Conservation (phyloP, 92 coral and sea anemone genomes). For the Epizoanthus stellaris region DNA sequence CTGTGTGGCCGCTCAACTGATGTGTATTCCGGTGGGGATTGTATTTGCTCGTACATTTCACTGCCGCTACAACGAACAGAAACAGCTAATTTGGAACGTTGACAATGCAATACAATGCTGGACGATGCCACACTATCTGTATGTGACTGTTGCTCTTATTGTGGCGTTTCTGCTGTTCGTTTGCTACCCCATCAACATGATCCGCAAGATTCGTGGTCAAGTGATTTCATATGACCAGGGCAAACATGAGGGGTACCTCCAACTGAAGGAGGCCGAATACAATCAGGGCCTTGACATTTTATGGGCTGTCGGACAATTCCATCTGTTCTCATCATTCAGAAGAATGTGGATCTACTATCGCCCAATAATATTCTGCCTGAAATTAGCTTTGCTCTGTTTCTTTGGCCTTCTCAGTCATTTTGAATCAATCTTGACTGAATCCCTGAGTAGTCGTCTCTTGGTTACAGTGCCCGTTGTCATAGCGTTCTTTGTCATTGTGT, state of each 20-base stretch:
- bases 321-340: slow-evolving; percentile 92
- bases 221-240: slow-evolving; percentile 85
- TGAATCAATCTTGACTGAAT: slow-evolving; percentile 46
- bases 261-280: slow-evolving; percentile 97
- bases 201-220: slow-evolving; percentile 82
- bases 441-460: slow-evolving; percentile 47
- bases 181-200: slow-evolving; percentile 90
- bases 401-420: slow-evolving; percentile 69
- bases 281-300: slow-evolving; percentile 96
- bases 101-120: slow-evolving; percentile 87
- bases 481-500: slow-evolving; percentile 67
- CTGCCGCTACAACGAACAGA: slow-evolving; percentile 72
- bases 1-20: slow-evolving; percentile 78
- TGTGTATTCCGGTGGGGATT: slow-evolving; percentile 85
- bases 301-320: slow-evolving; percentile 99
- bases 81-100: slow-evolving; percentile 74
- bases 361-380: slow-evolving; percentile 83
- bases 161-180: slow-evolving; percentile 75
- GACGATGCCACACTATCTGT: slow-evolving; percentile 80
- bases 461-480: slow-evolving; percentile 67
- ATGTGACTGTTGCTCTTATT: slow-evolving; percentile 64
- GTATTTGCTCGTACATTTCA: slow-evolving; percentile 91
- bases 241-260: slow-evolving; percentile 98
- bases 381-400: slow-evolving; percentile 72
- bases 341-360: slow-evolving; percentile 94